phyloP scores from a whole-genome alignment of 2,888 invertebrate genomes.

The Melanophora roralis region DNA sequence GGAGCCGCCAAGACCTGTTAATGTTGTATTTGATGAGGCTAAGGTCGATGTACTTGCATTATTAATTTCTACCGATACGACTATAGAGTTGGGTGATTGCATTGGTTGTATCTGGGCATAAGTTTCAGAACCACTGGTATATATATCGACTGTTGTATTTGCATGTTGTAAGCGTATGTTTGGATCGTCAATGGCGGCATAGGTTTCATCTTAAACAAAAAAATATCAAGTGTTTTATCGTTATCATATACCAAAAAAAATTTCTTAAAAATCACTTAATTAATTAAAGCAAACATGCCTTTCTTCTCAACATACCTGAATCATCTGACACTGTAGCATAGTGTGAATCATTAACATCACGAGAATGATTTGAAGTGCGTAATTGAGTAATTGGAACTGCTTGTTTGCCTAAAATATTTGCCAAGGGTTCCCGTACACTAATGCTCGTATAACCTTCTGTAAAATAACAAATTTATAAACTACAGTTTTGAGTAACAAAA shows the following conservation, averaged over 20 bases:
- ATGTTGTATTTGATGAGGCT: conserved; percentile 37
- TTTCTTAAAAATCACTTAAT: too few species aligned
- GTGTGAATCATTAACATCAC: conserved; percentile 81
- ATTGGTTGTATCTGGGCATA: conserved; percentile 89
- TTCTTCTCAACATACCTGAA: conserved; percentile 81
- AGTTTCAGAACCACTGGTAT: conserved; percentile 89
- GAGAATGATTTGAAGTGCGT: conserved; percentile 74
- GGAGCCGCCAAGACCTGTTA: neutral
- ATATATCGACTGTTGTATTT: conserved; percentile 79
- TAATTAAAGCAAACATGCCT: too few species aligned
- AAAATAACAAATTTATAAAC: neutral
- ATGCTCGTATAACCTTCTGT: conserved; percentile 94
- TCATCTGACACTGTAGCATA: conserved; percentile 95
- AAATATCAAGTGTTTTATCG: too few species aligned
- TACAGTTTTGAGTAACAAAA: neutral
- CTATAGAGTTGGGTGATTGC: conserved; percentile 74
- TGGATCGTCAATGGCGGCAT: conserved; percentile 92
- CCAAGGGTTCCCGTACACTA: conserved; percentile 91
- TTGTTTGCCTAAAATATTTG: conserved; percentile 84
- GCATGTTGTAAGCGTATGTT: conserved; percentile 72
- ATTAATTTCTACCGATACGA: conserved; percentile 77
- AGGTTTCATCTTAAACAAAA: conserved; percentile 85
- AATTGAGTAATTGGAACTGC: conserved; percentile 78
- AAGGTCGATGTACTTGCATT: conserved; percentile 64
- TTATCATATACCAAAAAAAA: too few species aligned